Conservation (phyloP, 2,113 vertebrate genomes). For the Martes martes region DNA sequence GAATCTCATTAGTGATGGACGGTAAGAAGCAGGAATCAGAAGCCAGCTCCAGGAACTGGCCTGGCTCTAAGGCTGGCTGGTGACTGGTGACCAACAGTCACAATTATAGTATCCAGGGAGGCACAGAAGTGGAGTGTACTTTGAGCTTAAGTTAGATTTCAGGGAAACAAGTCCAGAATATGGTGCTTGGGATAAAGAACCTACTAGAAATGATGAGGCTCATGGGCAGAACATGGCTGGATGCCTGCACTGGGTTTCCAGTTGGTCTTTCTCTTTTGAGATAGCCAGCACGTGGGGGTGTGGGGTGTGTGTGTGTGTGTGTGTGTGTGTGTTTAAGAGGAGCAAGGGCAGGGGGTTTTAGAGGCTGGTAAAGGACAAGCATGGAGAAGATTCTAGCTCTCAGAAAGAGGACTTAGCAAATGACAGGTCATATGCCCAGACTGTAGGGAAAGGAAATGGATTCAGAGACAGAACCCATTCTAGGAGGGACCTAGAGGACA, state of each 20-base stretch:
- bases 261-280: not conserved
- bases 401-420: not conserved
- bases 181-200: rapidly evolving
- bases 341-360: rapidly evolving
- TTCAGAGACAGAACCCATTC: rapidly evolving
- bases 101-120: not conserved
- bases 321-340: not conserved
- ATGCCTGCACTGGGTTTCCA: not conserved
- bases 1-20: not conserved
- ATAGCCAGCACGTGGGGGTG: not conserved
- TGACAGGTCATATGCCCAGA: not conserved
- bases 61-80: not conserved
- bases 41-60: not conserved
- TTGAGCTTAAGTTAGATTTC: not conserved
- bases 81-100: not conserved
- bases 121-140: not conserved
- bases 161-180: not conserved
- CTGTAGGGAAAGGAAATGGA: not conserved
- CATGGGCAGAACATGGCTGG: rapidly evolving
- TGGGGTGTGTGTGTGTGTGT: no score
- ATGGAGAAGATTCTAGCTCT: not conserved
- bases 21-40: not conserved
- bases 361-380: not conserved
- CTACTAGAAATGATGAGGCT: not conserved
- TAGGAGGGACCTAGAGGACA: not conserved